Evolutionary conservation across 2,113 vertebrate genomes (phyloP).

Genomic region (Narcine bancroftii): DNA sequence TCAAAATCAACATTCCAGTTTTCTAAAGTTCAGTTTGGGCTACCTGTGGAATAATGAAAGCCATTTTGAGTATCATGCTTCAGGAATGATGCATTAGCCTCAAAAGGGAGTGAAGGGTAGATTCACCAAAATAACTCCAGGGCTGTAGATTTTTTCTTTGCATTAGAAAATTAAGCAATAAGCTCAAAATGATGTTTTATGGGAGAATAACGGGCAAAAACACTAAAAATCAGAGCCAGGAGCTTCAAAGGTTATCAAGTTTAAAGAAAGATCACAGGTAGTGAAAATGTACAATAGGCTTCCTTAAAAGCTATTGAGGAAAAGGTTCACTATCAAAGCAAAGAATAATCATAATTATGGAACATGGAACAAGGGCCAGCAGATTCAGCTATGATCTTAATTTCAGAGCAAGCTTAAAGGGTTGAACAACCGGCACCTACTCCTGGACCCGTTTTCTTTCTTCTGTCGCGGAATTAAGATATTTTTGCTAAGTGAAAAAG

Average conservation of each 20-base stretch:
- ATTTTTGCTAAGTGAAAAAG: background rate
- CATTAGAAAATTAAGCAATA: background rate
- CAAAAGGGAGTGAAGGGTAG: background rate
- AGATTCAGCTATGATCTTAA: background rate
- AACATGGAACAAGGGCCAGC: background rate
- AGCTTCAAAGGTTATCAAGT: background rate
- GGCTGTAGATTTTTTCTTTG: too few species aligned
- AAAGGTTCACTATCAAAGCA: too few species aligned
- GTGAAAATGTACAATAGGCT: background rate
- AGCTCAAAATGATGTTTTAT: background rate
- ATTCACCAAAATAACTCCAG: background rate
- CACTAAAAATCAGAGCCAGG: background rate
- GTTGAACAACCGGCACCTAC: too few species aligned
- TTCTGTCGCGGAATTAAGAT: background rate
- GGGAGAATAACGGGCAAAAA: background rate
- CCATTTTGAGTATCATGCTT: background rate
- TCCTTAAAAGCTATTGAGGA: too few species aligned
- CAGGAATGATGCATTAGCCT: background rate
- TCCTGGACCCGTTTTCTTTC: background rate
- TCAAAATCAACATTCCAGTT: background rate
- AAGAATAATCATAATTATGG: too few species aligned
- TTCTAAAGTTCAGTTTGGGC: background rate
- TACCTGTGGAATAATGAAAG: background rate
- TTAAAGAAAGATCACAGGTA: background rate
- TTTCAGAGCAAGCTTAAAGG: background rate